These are phyloP conservation scores for Heteromormyrus szaboi DNA, from an alignment of 2,797 vertebrate genomes.

Conservation along the genomic window DNA sequence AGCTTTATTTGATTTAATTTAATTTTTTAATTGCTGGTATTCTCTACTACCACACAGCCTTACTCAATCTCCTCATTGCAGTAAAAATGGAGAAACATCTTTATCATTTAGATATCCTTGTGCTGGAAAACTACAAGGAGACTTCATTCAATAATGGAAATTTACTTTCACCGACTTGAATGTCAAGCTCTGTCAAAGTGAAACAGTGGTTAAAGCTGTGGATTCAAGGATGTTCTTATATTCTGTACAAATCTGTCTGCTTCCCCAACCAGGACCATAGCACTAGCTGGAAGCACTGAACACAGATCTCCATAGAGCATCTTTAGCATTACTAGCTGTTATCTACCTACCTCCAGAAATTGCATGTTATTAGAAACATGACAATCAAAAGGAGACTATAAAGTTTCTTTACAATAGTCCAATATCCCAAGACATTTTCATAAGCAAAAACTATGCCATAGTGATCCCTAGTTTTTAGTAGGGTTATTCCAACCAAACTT, in stretches of 20 bases:
- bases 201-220: neutral
- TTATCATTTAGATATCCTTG: neutral
- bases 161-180: neutral
- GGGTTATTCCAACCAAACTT: neutral
- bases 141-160: neutral
- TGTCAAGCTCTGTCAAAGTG: neutral
- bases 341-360: neutral
- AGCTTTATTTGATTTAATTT: neutral
- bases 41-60: neutral
- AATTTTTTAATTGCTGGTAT: neutral
- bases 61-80: neutral
- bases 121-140: neutral
- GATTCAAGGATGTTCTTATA: neutral
- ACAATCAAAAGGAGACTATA: neutral
- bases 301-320: neutral
- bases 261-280: neutral
- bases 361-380: neutral
- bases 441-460: neutral
- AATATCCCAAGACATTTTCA: neutral
- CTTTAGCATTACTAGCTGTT: neutral
- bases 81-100: conserved; percentile 17
- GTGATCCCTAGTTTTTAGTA: neutral
- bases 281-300: neutral
- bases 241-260: neutral
- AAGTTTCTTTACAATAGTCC: neutral